A percentile compares a stretch with the other conserved stretches of the same genome.
Evolutionary conservation across 2,888 invertebrate genomes (phyloP).

Genomic region (Stegophylla sp.): DNA sequence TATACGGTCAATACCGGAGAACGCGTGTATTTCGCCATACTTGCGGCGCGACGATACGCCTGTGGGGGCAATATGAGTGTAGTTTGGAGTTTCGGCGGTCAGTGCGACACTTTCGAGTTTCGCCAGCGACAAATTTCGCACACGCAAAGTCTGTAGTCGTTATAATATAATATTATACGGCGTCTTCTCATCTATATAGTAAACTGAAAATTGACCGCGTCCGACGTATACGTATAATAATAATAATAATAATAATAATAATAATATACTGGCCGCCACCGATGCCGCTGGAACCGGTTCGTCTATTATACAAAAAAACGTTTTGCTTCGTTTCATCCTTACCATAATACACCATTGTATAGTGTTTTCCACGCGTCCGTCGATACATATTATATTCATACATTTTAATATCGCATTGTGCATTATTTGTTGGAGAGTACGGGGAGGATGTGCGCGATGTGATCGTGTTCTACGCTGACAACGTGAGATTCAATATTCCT

Average conservation of each 20-base stretch:
- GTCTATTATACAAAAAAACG: constrained; percentile 29
- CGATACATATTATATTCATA: constrained; percentile 55
- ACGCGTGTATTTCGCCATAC: neutral
- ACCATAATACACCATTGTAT: constrained; percentile 13
- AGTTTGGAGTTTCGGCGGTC: too few relatives aligned
- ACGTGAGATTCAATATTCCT: constrained; percentile 49
- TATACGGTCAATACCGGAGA: neutral
- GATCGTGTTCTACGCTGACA: constrained; percentile 56
- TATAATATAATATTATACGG: too few relatives aligned
- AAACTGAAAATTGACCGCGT: too few relatives aligned
- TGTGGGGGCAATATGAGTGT: too few relatives aligned
- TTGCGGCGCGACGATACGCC: too few relatives aligned
- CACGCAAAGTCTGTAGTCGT: too few relatives aligned
- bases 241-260: too few relatives aligned
- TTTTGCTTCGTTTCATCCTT: constrained; percentile 50
- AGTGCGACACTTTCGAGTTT: too few relatives aligned
- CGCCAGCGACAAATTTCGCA: too few relatives aligned
- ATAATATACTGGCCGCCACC: neutral
- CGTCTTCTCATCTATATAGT: too few relatives aligned
- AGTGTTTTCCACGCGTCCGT: constrained; percentile 40
- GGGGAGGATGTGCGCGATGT: neutral
- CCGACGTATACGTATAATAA: too few relatives aligned
- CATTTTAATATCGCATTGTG: constrained; percentile 54
- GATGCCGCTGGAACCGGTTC: constrained; percentile 33
- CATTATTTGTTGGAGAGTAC: constrained; percentile 51